Evolutionary conservation across 2,113 vertebrate species (phyloP), one percentile per base, ranked within the genome.

Genomic region (Gracilinanus agilis): DNA sequence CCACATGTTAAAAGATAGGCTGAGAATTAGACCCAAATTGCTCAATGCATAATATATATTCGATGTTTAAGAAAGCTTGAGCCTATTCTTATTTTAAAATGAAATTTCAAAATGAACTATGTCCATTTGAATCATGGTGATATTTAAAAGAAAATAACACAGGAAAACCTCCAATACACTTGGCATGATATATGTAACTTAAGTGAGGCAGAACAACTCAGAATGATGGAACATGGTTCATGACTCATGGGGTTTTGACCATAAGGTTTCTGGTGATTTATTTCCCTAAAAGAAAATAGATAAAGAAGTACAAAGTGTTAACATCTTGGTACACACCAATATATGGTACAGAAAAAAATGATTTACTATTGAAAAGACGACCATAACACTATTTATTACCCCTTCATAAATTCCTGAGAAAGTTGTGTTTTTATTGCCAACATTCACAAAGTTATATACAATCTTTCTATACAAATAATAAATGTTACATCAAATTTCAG

Each of bases 371-470:
- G 19, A 58, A 3, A 61, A 93, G 6, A 44, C 54, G 13, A 88
- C 2, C 44, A 0, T 92, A 89, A 83, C 29, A 19, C 21, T 95
- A 7, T 24, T 96, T 2, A 25, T 91, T 95, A 29, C 3, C 27
- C 10, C 53, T 89, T 93, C 11, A 21, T 44, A 94, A 89, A 44
- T 95, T 96, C 0, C 2, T 75, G 92, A 56, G 6, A 58, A 94
- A 96, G 11, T 89, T 95, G 3, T 54, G 58, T 93, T 93, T 96
- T 96, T 92, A n/a, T 44, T 89, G 83, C 53, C 96, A 54, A 83
- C 2, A 29, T 91, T 91, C 34, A 55, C 90, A 92, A 1, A 56
- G 11, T 54, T 88, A 55, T 54, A 83, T 61, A 91, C 21, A 6
- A n/a, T 49, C 49, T 83, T 44, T 89, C 24, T 91, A 0, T 92